phyloP scores from a whole-genome alignment of 2,797 vertebrate species.

The Gouania willdenowi region DNA sequence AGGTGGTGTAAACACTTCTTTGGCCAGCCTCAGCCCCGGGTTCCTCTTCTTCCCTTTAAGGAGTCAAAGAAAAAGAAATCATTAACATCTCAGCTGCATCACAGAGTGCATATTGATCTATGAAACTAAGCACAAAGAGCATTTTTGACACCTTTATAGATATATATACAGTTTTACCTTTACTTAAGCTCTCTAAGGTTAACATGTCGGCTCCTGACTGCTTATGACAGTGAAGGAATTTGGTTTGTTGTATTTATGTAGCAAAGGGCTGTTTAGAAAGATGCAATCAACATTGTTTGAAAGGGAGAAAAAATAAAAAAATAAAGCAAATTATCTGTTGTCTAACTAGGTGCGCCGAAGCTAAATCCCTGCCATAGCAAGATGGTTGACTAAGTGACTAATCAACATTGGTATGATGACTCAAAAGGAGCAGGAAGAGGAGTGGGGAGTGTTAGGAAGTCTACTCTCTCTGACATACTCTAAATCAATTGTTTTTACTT shows the following conservation, averaged over 20 bases:
- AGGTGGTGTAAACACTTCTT: slow-evolving; percentile 87
- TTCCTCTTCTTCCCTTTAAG: slow-evolving; percentile 87
- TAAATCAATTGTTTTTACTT: too few relatives aligned
- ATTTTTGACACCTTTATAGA: too few relatives aligned
- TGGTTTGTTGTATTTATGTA: slow-evolving; percentile 1
- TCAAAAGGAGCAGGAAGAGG: slow-evolving; percentile 15
- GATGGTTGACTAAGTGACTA: slow-evolving; percentile 49
- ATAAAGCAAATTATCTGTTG: slow-evolving; percentile 37
- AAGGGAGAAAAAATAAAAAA: slow-evolving; percentile 9
- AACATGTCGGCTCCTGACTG: too few relatives aligned
- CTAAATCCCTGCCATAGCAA: slow-evolving; percentile 21
- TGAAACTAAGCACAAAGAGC: too few relatives aligned
- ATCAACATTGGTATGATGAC: slow-evolving; percentile 52
- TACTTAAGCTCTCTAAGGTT: too few relatives aligned
- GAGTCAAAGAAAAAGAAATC: slow-evolving; percentile 12
- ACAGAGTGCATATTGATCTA: too few relatives aligned
- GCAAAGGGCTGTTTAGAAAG: background rate
- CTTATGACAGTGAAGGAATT: too few relatives aligned
- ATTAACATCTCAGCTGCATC: background rate
- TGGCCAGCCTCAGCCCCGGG: slow-evolving; percentile 89
- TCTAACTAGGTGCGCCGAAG: slow-evolving; percentile 41
- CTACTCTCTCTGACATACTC: too few relatives aligned
- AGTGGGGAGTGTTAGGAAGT: slow-evolving; percentile 1
- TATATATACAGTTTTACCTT: too few relatives aligned
- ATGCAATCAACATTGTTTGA: slow-evolving; percentile 17